Conservation (phyloP, 2,888 invertebrate genomes). For the Pimpla rufipes region DNA sequence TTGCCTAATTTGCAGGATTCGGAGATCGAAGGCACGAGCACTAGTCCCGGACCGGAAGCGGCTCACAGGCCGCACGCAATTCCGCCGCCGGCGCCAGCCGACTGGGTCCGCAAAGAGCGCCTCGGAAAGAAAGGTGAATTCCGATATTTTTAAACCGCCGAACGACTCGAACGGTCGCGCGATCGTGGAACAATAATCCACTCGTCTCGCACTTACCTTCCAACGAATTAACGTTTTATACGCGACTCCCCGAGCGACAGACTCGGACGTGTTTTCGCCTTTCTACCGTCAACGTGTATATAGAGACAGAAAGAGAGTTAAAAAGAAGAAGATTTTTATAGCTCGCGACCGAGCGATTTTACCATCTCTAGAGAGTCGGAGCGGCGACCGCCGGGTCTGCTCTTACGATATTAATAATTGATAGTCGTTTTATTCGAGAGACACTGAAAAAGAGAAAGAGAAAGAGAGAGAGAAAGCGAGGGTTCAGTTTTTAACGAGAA, state of each 20-base stretch:
- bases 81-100: slow-evolving; percentile 89
- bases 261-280: slow-evolving; percentile 20
- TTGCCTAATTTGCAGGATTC: slow-evolving; percentile 81
- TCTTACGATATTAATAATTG: slow-evolving; percentile 42
- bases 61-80: slow-evolving; percentile 85
- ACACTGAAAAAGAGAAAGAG: background rate
- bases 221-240: slow-evolving; percentile 12
- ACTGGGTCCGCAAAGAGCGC: slow-evolving; percentile 95
- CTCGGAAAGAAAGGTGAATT: slow-evolving; percentile 98
- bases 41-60: slow-evolving; percentile 84
- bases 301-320: slow-evolving; percentile 35
- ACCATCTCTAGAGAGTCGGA: slow-evolving; percentile 51
- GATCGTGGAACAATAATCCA: slow-evolving; percentile 22
- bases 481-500: slow-evolving; percentile 16
- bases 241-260: background rate
- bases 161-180: background rate
- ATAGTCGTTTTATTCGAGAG: slow-evolving; percentile 38
- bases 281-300: slow-evolving; percentile 58
- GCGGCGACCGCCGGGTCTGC: slow-evolving; percentile 46
- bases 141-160: slow-evolving; percentile 91
- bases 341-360: slow-evolving; percentile 63
- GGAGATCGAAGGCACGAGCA: slow-evolving; percentile 83
- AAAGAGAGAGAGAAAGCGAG: slow-evolving; percentile 25
- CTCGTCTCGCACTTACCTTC: slow-evolving; percentile 17
- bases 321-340: slow-evolving; percentile 43